Evolutionary conservation across 2,797 vertebrate species (phyloP).

Genomic region (Oreortyx pictus): DNA sequence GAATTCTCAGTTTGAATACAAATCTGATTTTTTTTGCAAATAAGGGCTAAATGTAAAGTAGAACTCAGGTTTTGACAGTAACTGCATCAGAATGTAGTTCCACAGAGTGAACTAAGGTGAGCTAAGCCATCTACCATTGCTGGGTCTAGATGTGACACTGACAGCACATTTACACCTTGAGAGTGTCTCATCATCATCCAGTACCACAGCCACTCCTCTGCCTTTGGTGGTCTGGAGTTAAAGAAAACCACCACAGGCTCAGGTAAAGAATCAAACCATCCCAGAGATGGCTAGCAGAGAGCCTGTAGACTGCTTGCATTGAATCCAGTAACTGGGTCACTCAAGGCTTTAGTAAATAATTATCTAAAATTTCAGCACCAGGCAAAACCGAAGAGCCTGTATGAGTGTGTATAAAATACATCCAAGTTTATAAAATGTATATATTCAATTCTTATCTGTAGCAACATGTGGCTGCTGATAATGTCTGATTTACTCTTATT

Average conservation of each 20-base stretch:
- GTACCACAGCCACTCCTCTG: rapidly evolving
- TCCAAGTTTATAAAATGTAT: neutral
- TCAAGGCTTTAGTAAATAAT: neutral
- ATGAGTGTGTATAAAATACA: neutral
- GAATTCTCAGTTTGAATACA: neutral
- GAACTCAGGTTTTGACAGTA: neutral
- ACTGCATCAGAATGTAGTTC: neutral
- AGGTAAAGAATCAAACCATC: neutral
- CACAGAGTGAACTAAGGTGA: neutral
- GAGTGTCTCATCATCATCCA: neutral
- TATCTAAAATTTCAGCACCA: neutral
- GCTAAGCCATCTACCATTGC: rapidly evolving
- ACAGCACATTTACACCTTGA: rapidly evolving
- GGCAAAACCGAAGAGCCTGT: neutral
- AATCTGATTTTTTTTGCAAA: neutral
- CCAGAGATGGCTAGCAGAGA: neutral
- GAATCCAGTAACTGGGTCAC: neutral
- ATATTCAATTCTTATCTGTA: neutral
- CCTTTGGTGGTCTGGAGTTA: neutral
- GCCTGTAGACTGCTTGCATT: neutral
- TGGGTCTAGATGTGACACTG: neutral
- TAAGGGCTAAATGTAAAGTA: rapidly evolving
- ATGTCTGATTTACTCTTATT: neutral
- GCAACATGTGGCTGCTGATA: neutral
- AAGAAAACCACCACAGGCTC: neutral